A percentile compares a stretch with the other conserved stretches of the same genome.
Conservation (phyloP, 2,113 vertebrate species). For the Potamarius usumacintae region DNA sequence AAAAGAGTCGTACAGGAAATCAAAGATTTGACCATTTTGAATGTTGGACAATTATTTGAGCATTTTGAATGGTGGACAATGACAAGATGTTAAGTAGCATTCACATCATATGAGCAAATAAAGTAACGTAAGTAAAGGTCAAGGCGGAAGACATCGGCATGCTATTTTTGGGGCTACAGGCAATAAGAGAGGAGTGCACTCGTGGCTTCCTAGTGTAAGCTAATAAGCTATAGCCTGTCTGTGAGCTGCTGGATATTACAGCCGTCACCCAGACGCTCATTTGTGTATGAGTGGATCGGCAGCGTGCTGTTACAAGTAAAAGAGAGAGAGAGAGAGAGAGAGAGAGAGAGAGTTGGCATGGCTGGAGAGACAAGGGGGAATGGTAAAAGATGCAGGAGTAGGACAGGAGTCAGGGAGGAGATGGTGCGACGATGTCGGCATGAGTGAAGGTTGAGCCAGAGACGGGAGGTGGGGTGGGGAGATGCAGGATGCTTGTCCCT, state of each 20-base stretch:
- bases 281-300: slow-evolving; percentile 53
- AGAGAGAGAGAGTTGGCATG: slow-evolving; percentile 34
- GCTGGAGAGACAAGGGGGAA: slow-evolving; percentile 17
- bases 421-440: slow-evolving; percentile 40
- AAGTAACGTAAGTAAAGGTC: slow-evolving; percentile 17
- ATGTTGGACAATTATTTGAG: neutral
- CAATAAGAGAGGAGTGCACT: slow-evolving; percentile 33
- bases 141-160: slow-evolving; percentile 1
- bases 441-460: slow-evolving; percentile 54
- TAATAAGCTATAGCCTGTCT: slow-evolving; percentile 53
- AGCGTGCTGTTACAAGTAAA: slow-evolving; percentile 44
- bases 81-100: neutral
- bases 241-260: slow-evolving; percentile 37
- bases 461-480: slow-evolving; percentile 36
- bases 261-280: slow-evolving; percentile 50
- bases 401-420: slow-evolving; percentile 45
- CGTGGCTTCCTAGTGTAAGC: slow-evolving; percentile 36
- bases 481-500: slow-evolving; percentile 41
- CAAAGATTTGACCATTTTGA: neutral
- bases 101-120: slow-evolving; percentile 8
- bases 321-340: slow-evolving; percentile 36
- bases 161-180: slow-evolving; percentile 43
- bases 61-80: neutral
- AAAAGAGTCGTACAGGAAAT: neutral
- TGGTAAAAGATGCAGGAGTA: slow-evolving; percentile 39